Percentiles rank a stretch among this genome's conserved stretches.
Conservation (phyloP, 1,140 invertebrate genomes). For the Thaumatotibia leucotreta region DNA sequence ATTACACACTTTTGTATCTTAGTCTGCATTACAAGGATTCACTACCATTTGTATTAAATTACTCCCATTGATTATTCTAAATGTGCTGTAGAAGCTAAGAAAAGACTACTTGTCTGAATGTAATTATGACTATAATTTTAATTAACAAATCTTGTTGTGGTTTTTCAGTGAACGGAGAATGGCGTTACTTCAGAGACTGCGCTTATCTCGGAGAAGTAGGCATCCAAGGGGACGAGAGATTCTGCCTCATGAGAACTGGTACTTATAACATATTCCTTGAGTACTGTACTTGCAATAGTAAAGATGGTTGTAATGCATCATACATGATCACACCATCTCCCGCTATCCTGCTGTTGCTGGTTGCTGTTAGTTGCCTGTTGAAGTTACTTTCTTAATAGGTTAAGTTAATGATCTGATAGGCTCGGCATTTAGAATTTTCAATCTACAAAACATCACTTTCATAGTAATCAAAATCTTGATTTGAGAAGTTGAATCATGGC, state of each 20-base stretch:
- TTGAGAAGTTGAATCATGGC: not conserved
- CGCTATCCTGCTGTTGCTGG: conserved; percentile 20
- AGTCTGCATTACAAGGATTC: too few species aligned
- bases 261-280: conserved; percentile 96
- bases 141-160: conserved; percentile 13
- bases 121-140: not conserved
- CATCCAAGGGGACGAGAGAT: conserved; percentile 92
- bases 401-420: not conserved
- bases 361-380: conserved; percentile 21
- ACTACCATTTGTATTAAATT: too few species aligned
- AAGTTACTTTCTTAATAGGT: not conserved
- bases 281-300: conserved; percentile 94
- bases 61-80: too few species aligned
- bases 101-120: too few species aligned
- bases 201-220: conserved; percentile 94
- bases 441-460: not conserved
- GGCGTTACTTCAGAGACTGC: conserved; percentile 93
- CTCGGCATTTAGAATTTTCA: not conserved
- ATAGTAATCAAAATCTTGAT: not conserved
- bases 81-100: too few species aligned
- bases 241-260: conserved; percentile 92
- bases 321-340: conserved; percentile 41
- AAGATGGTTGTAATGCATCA: conserved; percentile 90
- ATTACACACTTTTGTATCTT: too few species aligned
- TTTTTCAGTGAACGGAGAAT: conserved; percentile 89